Conservation (phyloP, 2,888 invertebrate species). For the Pollenia angustigena region DNA sequence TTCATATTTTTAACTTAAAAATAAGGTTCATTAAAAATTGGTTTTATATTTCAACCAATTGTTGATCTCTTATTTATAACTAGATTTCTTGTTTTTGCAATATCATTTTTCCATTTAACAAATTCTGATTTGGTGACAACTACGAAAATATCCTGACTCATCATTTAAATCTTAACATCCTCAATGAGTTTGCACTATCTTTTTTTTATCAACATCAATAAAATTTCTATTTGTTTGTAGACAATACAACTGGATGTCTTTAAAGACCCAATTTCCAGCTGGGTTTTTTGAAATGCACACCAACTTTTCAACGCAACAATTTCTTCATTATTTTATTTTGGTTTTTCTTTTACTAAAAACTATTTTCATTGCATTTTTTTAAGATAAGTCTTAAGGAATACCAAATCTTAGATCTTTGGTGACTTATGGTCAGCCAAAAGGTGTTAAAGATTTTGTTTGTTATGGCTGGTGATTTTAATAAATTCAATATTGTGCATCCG, state of each 20-base stretch:
- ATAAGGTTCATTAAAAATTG: no score
- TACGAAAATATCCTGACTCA: no score
- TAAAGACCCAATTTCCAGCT: conserved; percentile 24
- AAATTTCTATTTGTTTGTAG: background rate
- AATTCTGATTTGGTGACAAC: no score
- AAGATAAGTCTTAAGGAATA: conserved; percentile 37
- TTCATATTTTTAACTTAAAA: no score
- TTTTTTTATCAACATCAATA: background rate
- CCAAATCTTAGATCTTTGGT: conserved; percentile 57
- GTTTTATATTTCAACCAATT: no score
- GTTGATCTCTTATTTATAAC: no score
- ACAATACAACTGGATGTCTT: background rate
- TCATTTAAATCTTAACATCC: no score
- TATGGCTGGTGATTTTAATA: conserved; percentile 59
- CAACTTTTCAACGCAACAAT: conserved; percentile 25
- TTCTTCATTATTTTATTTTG: conserved; percentile 19
- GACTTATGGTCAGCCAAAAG: conserved; percentile 65
- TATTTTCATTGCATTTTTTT: conserved; percentile 47
- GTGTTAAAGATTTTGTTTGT: conserved; percentile 62
- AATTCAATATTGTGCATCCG: conserved; percentile 58
- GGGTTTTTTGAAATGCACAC: background rate
- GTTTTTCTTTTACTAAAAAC: conserved; percentile 1
- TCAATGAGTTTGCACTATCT: no score
- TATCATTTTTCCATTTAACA: no score
- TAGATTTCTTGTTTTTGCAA: no score